Evolutionary conservation across 2,113 vertebrate genomes (phyloP).

Genomic region (Montifringilla adamsi): DNA sequence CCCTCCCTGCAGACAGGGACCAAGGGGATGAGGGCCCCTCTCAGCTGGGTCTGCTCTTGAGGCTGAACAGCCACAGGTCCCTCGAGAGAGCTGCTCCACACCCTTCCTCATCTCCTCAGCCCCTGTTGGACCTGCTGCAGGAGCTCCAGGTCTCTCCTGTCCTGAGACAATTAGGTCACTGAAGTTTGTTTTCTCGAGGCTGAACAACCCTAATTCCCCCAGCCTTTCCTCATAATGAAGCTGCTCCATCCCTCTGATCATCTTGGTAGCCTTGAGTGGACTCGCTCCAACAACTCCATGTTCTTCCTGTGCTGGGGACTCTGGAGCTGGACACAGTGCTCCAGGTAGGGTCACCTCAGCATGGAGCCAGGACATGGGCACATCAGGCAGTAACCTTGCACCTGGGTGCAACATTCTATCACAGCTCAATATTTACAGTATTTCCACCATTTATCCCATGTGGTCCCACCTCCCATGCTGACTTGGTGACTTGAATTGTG

Average conservation of each 20-base stretch:
- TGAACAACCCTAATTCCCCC: background rate
- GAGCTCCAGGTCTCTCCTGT: background rate
- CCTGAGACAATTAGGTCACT: background rate
- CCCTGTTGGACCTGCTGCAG: background rate
- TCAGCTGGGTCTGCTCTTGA: background rate
- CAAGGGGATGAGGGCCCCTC: background rate
- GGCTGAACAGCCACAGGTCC: background rate
- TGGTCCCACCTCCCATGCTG: accelerated
- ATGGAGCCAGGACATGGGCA: background rate
- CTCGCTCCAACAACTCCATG: background rate
- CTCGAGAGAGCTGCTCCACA: background rate
- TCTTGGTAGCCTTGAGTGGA: background rate
- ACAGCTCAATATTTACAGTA: background rate
- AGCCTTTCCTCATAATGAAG: background rate
- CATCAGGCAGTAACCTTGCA: background rate
- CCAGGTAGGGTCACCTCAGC: background rate
- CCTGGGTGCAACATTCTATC: background rate
- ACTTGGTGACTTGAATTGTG: background rate
- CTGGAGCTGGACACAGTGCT: background rate
- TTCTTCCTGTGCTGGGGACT: background rate
- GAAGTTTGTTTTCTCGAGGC: background rate
- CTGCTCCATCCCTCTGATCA: background rate
- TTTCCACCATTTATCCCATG: background rate
- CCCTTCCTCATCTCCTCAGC: background rate
- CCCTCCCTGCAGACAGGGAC: background rate